Conservation (phyloP, 2,113 vertebrate species). For the Ammodytes marinus region DNA sequence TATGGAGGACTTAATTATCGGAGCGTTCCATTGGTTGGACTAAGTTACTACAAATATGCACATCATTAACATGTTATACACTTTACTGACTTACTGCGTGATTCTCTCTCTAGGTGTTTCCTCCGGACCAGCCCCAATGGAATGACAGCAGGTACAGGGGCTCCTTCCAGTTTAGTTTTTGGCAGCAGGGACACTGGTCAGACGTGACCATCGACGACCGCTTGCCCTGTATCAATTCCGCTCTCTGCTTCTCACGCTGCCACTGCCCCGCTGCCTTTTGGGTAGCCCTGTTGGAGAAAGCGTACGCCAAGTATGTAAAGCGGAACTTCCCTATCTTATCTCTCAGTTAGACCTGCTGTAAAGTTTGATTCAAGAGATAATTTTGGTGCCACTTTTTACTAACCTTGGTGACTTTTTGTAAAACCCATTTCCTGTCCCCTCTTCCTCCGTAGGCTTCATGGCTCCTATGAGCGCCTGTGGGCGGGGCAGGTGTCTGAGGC, state of each 20-base stretch:
- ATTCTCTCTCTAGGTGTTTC: constrained; percentile 86
- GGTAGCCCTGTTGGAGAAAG: constrained; percentile 96
- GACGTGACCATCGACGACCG: constrained; percentile 92
- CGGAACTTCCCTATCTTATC: background rate
- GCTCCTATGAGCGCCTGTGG: constrained; percentile 94
- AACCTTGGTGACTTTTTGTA: background rate
- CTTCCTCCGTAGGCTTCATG: constrained; percentile 85
- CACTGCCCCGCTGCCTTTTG: constrained; percentile 91
- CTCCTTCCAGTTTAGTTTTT: constrained; percentile 89
- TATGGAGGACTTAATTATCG: background rate
- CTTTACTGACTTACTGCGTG: background rate
- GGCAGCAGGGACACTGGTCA: constrained; percentile 93
- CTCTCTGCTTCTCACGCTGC: constrained; percentile 95
- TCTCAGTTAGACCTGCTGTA: background rate
- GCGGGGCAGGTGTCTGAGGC: constrained; percentile 96
- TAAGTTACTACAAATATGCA: background rate
- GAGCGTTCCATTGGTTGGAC: background rate
- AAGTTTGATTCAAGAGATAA: background rate
- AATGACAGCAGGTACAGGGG: constrained; percentile 87
- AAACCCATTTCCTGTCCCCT: background rate
- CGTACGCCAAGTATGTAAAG: constrained; percentile 93
- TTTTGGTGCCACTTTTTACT: background rate
- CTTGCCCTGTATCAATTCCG: constrained; percentile 91
- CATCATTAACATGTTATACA: background rate
- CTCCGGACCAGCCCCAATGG: constrained; percentile 91